Conservation (phyloP, 2,888 invertebrate genomes). For the Flabesymbios commensalis region DNA sequence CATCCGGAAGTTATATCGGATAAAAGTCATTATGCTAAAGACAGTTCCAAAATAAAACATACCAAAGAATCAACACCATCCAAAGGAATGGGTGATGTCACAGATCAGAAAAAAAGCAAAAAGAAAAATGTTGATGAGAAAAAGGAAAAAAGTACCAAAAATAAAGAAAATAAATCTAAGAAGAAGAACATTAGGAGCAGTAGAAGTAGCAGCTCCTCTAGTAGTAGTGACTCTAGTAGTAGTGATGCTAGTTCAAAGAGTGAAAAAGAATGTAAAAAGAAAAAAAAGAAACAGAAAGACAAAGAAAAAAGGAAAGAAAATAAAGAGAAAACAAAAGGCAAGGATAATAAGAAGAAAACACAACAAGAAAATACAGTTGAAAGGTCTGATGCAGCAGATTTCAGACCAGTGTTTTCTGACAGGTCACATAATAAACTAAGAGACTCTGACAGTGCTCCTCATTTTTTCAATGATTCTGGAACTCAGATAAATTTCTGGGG, state of each 20-base stretch:
- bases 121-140: background rate
- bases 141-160: background rate
- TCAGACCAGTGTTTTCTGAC: background rate
- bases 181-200: slow-evolving; percentile 1
- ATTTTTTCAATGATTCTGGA: slow-evolving; percentile 31
- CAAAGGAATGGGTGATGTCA: slow-evolving; percentile 2
- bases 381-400: background rate
- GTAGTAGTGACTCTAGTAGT: background rate
- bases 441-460: background rate
- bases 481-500: slow-evolving; percentile 37
- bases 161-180: background rate
- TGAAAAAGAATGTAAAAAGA: background rate
- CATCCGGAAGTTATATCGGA: no score
- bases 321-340: background rate
- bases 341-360: slow-evolving; percentile 9
- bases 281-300: background rate
- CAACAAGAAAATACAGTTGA: background rate
- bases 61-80: background rate
- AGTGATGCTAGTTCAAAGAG: background rate
- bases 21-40: no score
- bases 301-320: background rate
- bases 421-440: background rate
- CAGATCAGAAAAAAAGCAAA: background rate
- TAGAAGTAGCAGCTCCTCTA: background rate
- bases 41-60: no score